Evolutionary conservation across 2,797 vertebrate genomes (phyloP).

Genomic region (Brachymystax lenok): DNA sequence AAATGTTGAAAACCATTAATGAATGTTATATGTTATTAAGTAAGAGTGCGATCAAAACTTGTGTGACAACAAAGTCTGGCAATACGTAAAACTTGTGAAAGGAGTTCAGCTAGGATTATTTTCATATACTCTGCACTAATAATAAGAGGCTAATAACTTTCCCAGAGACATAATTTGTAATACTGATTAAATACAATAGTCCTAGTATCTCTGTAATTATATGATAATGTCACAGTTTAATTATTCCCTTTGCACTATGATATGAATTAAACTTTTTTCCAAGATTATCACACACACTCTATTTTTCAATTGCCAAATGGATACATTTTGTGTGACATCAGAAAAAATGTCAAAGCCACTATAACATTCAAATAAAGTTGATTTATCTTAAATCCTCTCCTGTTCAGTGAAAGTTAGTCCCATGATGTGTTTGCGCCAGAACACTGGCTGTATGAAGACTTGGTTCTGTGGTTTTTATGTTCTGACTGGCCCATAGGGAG

Average conservation of each 20-base stretch:
- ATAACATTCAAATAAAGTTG: neutral
- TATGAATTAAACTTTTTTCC: neutral
- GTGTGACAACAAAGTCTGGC: neutral
- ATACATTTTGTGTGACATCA: neutral
- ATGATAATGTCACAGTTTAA: neutral
- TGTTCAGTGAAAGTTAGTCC: neutral
- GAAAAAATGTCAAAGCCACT: neutral
- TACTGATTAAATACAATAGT: neutral
- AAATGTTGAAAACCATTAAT: no score
- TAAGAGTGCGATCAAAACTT: neutral
- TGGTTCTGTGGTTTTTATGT: slow-evolving; percentile 12
- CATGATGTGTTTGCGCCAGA: neutral
- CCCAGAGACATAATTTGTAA: neutral
- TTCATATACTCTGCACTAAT: neutral
- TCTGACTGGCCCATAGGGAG: slow-evolving; percentile 3
- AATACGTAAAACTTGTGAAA: neutral
- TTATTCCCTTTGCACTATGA: neutral
- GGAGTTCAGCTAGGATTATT: neutral
- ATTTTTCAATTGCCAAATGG: neutral
- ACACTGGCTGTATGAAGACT: neutral
- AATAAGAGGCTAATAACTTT: neutral
- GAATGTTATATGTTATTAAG: neutral
- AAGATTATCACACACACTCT: neutral
- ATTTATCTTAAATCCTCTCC: neutral
- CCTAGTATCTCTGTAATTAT: neutral